Base-by-base conservation (phyloP, 2,888 invertebrate species). In the Magallana nippona region DNA sequence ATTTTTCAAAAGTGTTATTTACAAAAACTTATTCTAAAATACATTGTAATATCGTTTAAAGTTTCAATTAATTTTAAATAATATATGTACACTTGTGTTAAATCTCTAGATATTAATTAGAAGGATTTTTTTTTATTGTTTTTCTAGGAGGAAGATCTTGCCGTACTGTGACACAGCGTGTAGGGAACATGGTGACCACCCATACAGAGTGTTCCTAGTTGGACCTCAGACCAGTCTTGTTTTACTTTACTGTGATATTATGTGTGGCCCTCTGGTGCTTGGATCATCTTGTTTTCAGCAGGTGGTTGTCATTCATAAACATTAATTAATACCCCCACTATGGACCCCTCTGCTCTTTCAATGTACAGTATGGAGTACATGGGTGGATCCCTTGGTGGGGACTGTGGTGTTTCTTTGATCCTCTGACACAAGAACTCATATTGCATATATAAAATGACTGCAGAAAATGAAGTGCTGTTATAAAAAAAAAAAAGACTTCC, bases 161-260 rank as follows among this genome's bases (percentile, higher is more conserved):
- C 83, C 87, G 90, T 60, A 92, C 93, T 22, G 92, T 93, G 8
- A 93, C 93, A 83, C 91, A 92, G 83, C 88, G 89, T 84, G 85
- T 92, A 22, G 93, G 93, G 10, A 92, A 92, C 84, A 92, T 90
- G 87, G 91, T 92, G 19, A 91, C 91, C n/a, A 93, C 92, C 8
- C 92, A 91, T 82, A 93, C 93, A 5, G 91, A 92, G 82, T 93
- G 93, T 85, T 92, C 91, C 22, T 92, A 85, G 89, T 63, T 13
- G 1, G 22, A 55, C 32, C 22, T 27, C 2, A 2, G 3, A 15
- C 19, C 13, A 71, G 5, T 27, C 15, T 27, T 27, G 15, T 11
- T 32, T 44, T 44, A 44, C 17, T 71, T 71, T 71, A 27, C 71
- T 71, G 71, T 71, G 71, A 71, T 71, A 71, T 71, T 71, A 27